Evolutionary conservation across 2,888 invertebrate species (phyloP), one percentile per base, ranked within the genome.

Genomic region (Glaucopsyche alexis): DNA sequence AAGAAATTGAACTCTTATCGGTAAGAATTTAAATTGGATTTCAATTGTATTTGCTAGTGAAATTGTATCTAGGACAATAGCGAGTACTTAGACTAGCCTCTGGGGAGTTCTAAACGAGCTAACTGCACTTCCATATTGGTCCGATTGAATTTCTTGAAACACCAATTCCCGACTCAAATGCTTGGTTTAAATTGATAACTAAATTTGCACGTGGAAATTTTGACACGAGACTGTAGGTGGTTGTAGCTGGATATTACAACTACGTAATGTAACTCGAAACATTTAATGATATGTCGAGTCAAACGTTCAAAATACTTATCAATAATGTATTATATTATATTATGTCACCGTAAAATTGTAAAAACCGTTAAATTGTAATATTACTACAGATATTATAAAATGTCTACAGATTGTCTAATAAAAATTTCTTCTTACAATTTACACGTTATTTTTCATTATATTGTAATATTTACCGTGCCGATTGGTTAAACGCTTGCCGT

Each of bases 31-130:
- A 29, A 60, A 60, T 60, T 60, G 14, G 13, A 60, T 38, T 60
- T 60, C 29, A 60, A 60, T 60, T 60, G 29, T 60, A 38, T 7
- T 7, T 29, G 29, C 60, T 60, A 60, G 29, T 60, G 29, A 60
- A 60, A 60, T 60, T 60, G 60, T 60, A 60, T 60, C 14, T 60
- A 7, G 60, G 60, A 60, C 60, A 60, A 60, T 60, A 7, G 60
- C 13, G 60, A 60, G 55, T 55, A 60, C 29, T 29, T 14, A 29
- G 29, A 11, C 60, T 60, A 38, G 60, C 29, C 29, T 29, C 60
- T 5, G 19, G 60, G 29, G 29, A 60, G 60, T 60, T 29, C 60
- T 29, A 8, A 60, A 60, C 60, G 29, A 60, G 29, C 60, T 29
- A 60, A 29, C 13, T 19, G 7, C 52, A 8, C 52, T 60, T 60